Conservation (phyloP, 2,888 invertebrate genomes). For the Cheilosia scutellata region DNA sequence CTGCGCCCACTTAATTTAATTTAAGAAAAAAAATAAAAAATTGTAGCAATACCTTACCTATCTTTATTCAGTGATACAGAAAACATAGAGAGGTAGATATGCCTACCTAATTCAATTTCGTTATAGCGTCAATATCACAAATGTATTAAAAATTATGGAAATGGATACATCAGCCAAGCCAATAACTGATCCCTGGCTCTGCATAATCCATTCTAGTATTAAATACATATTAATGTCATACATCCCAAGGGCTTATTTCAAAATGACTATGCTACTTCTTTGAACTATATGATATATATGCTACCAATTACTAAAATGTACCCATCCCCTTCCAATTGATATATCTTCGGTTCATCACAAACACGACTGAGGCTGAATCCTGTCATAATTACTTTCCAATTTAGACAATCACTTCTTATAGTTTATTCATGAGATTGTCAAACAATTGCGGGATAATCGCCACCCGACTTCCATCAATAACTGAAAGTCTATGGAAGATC, state of each 20-base stretch:
- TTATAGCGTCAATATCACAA: not conserved
- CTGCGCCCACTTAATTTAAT: too few relatives aligned
- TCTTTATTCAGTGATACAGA: too few relatives aligned
- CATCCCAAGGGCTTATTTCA: not conserved
- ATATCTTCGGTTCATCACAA: not conserved
- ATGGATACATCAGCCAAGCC: not conserved
- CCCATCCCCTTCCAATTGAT: not conserved
- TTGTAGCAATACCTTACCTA: too few relatives aligned
- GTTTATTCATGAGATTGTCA: conserved; percentile 71
- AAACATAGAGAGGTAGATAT: too few relatives aligned
- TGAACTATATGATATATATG: not conserved
- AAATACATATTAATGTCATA: not conserved
- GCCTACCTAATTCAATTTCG: too few relatives aligned
- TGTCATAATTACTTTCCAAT: conserved; percentile 69
- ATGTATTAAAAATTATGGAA: not conserved
- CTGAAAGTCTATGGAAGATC: conserved; percentile 38
- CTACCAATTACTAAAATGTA: not conserved
- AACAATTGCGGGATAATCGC: conserved; percentile 60
- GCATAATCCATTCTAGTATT: not conserved
- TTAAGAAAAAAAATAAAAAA: too few relatives aligned
- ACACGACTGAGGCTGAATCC: conserved; percentile 17
- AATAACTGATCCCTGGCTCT: not conserved
- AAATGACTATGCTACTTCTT: not conserved
- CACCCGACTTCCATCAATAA: conserved; percentile 52
- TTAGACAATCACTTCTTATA: conserved; percentile 65